phyloP scores from a whole-genome alignment of 1,140 invertebrate species.

The Trinorchestia longiramus region DNA sequence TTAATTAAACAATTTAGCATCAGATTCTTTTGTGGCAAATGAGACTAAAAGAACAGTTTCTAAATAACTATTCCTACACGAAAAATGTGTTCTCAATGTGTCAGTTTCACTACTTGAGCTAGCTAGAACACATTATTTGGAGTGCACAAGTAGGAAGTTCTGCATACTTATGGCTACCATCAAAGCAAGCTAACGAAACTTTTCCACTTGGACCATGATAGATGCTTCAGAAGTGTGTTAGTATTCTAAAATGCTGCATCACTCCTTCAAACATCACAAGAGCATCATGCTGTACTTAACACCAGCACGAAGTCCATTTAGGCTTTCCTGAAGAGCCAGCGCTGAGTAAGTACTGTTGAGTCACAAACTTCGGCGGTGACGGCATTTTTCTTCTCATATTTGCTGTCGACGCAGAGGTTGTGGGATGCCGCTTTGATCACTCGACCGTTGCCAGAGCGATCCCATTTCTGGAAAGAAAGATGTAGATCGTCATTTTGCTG shows the following conservation, averaged over 20 bases:
- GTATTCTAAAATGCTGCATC: background rate
- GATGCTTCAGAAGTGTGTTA: background rate
- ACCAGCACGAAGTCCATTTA: background rate
- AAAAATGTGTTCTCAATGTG: background rate
- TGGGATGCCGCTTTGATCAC: conserved; percentile 69
- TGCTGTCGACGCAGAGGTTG: conserved; percentile 71
- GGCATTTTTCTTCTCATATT: conserved; percentile 68
- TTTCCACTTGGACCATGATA: background rate
- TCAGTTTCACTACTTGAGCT: background rate
- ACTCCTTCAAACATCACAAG: background rate
- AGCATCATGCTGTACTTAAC: background rate
- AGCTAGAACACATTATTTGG: background rate
- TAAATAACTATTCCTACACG: background rate
- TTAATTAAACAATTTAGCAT: background rate
- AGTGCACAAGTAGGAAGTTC: background rate
- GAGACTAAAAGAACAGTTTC: background rate
- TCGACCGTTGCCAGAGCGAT: conserved; percentile 67
- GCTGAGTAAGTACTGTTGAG: conserved; percentile 68
- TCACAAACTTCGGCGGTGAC: conserved; percentile 70
- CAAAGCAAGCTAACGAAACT: background rate
- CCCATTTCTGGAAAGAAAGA: conserved; percentile 69
- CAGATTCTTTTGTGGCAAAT: background rate
- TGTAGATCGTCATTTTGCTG: background rate
- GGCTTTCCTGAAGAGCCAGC: conserved; percentile 67
- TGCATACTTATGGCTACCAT: background rate